A percentile compares a stretch with the other conserved stretches of the same genome.
Evolutionary conservation across 2,888 invertebrate genomes (phyloP).

Genomic region (Lasioglossum oenotherae): DNA sequence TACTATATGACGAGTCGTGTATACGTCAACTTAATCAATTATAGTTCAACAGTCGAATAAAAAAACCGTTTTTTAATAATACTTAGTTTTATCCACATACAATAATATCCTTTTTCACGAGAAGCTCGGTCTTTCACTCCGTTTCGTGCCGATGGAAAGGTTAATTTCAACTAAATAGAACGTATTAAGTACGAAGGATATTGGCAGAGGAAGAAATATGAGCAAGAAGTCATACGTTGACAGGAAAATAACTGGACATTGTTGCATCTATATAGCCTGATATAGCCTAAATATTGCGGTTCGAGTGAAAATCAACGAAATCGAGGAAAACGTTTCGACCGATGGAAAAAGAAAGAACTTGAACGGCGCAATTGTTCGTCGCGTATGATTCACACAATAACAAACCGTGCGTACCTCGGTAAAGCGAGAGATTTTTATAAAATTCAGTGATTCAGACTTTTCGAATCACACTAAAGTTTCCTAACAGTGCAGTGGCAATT

Average conservation of each 20-base stretch:
- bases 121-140: constrained; percentile 5
- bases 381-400: not conserved
- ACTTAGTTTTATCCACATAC: not conserved
- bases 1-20: constrained; percentile 1
- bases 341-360: not conserved
- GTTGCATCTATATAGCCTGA: not conserved
- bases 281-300: not conserved
- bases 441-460: constrained; percentile 48
- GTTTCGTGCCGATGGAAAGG: constrained; percentile 7
- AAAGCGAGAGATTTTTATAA: constrained; percentile 47
- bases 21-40: not conserved
- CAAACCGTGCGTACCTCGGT: constrained; percentile 50
- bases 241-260: constrained; percentile 22
- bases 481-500: constrained; percentile 44
- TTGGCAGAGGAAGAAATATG: not conserved
- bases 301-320: not conserved
- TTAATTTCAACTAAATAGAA: not conserved
- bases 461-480: constrained; percentile 47
- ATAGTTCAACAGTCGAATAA: not conserved
- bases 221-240: constrained; percentile 5
- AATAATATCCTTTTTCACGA: not conserved
- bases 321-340: not conserved
- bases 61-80: not conserved
- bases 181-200: not conserved
- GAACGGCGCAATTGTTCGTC: not conserved